phyloP scores from a whole-genome alignment of 2,797 vertebrate species.

The Dallia pectoralis region DNA sequence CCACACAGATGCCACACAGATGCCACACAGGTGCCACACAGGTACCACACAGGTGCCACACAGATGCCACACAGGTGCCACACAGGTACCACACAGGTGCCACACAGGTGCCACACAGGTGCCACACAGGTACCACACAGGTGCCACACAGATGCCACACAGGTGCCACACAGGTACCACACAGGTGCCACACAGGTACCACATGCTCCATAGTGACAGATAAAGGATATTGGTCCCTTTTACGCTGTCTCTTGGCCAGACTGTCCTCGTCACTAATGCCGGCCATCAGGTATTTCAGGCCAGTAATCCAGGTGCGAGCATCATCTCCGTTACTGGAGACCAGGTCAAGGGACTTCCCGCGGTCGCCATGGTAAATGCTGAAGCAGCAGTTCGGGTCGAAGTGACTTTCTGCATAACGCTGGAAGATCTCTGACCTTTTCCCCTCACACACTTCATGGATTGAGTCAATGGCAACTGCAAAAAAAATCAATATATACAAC shows the following conservation, averaged over 20 bases:
- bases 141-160: too few relatives aligned
- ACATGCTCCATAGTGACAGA: neutral
- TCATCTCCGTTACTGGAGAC: constrained; percentile 85
- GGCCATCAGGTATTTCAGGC: constrained; percentile 94
- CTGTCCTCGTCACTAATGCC: constrained; percentile 97
- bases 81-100: too few relatives aligned
- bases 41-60: too few relatives aligned
- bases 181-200: neutral
- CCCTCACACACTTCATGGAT: constrained; percentile 96
- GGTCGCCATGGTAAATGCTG: constrained; percentile 92
- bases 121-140: too few relatives aligned
- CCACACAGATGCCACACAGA: too few relatives aligned
- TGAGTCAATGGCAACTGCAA: constrained; percentile 91
- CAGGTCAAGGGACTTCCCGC: constrained; percentile 90
- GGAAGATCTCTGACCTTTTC: constrained; percentile 92
- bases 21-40: too few relatives aligned
- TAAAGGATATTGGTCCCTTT: constrained; percentile 97
- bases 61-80: too few relatives aligned
- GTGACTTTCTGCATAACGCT: constrained; percentile 84
- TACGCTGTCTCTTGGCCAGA: constrained; percentile 89
- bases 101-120: too few relatives aligned
- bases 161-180: too few relatives aligned
- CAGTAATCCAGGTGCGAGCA: constrained; percentile 91
- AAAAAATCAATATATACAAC: neutral
- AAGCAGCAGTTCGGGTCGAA: constrained; percentile 97